Evolutionary conservation across 1,140 invertebrate genomes (phyloP).

Genomic region (Eciton burchellii): DNA sequence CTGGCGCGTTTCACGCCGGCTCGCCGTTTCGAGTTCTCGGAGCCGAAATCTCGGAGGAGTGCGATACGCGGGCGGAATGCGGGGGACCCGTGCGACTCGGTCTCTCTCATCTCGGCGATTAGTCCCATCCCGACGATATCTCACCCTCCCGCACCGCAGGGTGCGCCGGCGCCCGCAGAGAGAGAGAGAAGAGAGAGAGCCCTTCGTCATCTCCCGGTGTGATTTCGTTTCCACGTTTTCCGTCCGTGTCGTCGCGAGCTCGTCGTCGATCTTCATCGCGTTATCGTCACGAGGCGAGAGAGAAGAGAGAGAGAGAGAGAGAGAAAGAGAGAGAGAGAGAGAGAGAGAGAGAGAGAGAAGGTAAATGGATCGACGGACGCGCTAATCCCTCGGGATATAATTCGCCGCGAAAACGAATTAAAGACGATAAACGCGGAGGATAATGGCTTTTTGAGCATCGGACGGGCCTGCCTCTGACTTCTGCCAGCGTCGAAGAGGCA

Average conservation of each 20-base stretch:
- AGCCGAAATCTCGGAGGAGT: constrained; percentile 47
- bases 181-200: too few relatives aligned
- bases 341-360: constrained; percentile 47
- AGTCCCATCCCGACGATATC: constrained; percentile 74
- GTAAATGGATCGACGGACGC: constrained; percentile 42
- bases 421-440: constrained; percentile 76
- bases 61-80: constrained; percentile 38
- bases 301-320: neutral
- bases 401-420: constrained; percentile 74
- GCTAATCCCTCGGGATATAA: constrained; percentile 70
- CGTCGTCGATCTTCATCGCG: neutral
- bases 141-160: constrained; percentile 53
- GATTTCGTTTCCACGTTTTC: constrained; percentile 61
- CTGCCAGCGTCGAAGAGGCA: constrained; percentile 73
- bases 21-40: constrained; percentile 3
- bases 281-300: constrained; percentile 2
- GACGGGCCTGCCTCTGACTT: constrained; percentile 73
- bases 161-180: neutral
- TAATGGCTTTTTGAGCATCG: constrained; percentile 77
- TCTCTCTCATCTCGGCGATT: constrained; percentile 71
- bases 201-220: constrained; percentile 46
- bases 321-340: neutral
- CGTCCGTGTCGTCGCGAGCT: neutral
- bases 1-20: constrained; percentile 35
- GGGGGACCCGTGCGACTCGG: constrained; percentile 28